Base-by-base conservation (phyloP, 2,888 invertebrate genomes). In the Lacanobia oleracea region DNA sequence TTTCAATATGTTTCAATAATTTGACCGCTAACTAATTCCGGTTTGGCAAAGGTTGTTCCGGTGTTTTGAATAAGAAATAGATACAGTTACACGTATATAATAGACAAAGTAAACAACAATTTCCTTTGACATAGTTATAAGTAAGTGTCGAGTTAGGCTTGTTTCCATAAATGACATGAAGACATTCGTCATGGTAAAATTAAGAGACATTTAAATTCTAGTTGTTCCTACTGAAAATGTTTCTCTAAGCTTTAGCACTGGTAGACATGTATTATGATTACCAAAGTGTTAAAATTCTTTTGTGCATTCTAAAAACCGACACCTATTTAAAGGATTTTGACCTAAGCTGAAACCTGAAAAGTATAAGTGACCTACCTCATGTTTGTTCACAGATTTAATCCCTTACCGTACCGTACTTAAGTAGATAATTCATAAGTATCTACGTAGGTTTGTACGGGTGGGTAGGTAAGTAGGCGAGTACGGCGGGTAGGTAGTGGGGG, bases 11-110 rank as follows among this genome's bases (percentile, higher is more conserved):
- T 81, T 81, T 66, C 78, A 78, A 83, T 83, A 79, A 83, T 79
- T 68, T 87, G 90, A 81, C 89, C 89, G 87, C 85, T 88, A 92
- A 89, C 81, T 72, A 74, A 79, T 91, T 93, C 91, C 91, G 88
- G 87, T 88, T 88, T 74, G 57, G 37, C 57, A 73, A 82, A 89
- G 89, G 87, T 82, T 89, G 83, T 91, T 89, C 88, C 88, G 88
- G 83, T 82, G 27, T 50, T 48, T 21, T 18, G 21, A 62, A 64
- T 67, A 48, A 56, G 18, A 77, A 77, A 37, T 69, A 64, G 4
- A 1, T 40, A 43, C 14, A 56, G 53, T 45, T 61, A 9, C 10
- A 40, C 2, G 21, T 50, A 27, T 14, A 53, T 68, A 51, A 57
- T 33, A 14, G 18, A 21, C 27, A 16, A 7, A 33, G n/a, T 76